Evolutionary conservation across 2,888 invertebrate species (phyloP).

Genomic region (Hyposoter didymator): DNA sequence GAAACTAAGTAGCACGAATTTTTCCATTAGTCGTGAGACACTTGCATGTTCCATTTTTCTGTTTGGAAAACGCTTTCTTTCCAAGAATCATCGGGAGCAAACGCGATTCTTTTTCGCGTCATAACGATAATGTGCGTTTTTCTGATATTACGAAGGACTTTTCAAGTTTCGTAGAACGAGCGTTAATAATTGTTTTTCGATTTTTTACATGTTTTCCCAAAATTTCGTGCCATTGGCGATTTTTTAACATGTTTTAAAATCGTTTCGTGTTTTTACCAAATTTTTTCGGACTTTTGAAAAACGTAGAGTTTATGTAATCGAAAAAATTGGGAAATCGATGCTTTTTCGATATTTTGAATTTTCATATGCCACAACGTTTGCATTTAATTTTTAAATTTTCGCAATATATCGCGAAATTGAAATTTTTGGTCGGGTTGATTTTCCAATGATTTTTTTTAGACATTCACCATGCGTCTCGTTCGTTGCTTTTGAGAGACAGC

Average conservation of each 20-base stretch:
- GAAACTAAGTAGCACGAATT: not conserved
- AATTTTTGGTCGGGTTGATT: not conserved
- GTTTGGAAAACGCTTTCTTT: not conserved
- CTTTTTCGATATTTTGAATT: not conserved
- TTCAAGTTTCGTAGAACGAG: not conserved
- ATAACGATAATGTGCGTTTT: not conserved
- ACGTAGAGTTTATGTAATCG: not conserved
- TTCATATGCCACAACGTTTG: not conserved
- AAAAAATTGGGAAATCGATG: not conserved
- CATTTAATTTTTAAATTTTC: too few species aligned
- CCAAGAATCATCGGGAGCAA: not conserved
- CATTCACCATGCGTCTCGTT: not conserved
- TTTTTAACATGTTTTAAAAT: not conserved
- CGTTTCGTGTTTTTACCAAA: not conserved
- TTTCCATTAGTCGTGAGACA: not conserved
- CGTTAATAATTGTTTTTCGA: not conserved
- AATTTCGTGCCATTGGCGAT: not conserved
- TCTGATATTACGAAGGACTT: not conserved
- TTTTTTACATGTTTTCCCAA: not conserved
- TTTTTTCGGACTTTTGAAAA: not conserved
- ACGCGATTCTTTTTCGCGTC: not conserved
- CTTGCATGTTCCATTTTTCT: not conserved
- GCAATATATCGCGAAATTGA: too few species aligned
- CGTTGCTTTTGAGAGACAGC: not conserved
- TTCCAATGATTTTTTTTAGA: not conserved